These are phyloP conservation scores for Drosophila ercepeae DNA, from an alignment of 1,140 invertebrate genomes.

Conservation along the genomic window DNA sequence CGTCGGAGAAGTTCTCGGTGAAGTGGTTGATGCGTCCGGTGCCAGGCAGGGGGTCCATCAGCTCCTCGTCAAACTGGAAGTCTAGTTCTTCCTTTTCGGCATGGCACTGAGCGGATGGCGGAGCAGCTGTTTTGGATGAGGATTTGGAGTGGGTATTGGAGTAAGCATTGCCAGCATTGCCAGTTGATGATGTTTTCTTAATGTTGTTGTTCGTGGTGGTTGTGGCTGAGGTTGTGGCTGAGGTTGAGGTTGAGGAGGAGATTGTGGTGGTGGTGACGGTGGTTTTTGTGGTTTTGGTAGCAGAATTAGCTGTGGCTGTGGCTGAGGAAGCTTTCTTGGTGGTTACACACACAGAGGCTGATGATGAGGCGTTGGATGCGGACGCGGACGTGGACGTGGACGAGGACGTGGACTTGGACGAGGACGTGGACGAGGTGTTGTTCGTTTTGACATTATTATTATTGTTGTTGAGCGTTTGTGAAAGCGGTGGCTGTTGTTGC, in stretches of 20 bases:
- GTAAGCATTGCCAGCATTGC: slow-evolving; percentile 75
- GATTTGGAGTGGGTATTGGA: slow-evolving; percentile 74
- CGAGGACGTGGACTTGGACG: slow-evolving; percentile 51
- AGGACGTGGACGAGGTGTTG: slow-evolving; percentile 55
- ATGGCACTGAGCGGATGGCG: slow-evolving; percentile 74
- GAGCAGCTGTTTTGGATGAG: slow-evolving; percentile 81
- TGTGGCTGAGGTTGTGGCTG: slow-evolving; percentile 19
- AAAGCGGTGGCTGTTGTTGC: slow-evolving; percentile 72
- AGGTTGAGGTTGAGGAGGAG: slow-evolving; percentile 19
- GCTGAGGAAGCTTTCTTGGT: slow-evolving; percentile 47
- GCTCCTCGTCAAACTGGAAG: slow-evolving; percentile 98
- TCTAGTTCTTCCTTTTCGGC: slow-evolving; percentile 94
- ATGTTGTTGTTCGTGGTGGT: slow-evolving; percentile 60
- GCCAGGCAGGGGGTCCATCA: slow-evolving; percentile 88
- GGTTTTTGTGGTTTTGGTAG: slow-evolving; percentile 26
- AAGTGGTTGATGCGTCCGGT: slow-evolving; percentile 92
- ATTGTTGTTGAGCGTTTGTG: slow-evolving; percentile 76
- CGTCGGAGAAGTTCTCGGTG: slow-evolving; percentile 88
- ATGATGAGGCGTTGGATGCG: slow-evolving; percentile 69
- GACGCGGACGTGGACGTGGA: slow-evolving; percentile 41
- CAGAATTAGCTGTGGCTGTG: slow-evolving; percentile 11
- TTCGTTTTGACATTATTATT: slow-evolving; percentile 61
- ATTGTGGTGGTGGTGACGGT: slow-evolving; percentile 21
- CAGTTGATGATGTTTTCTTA: slow-evolving; percentile 52
- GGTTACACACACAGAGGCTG: slow-evolving; percentile 47